Evolutionary conservation across 2,888 invertebrate genomes (phyloP), one percentile per base, ranked within the genome.

Genomic region (Thereva nobilitata): DNA sequence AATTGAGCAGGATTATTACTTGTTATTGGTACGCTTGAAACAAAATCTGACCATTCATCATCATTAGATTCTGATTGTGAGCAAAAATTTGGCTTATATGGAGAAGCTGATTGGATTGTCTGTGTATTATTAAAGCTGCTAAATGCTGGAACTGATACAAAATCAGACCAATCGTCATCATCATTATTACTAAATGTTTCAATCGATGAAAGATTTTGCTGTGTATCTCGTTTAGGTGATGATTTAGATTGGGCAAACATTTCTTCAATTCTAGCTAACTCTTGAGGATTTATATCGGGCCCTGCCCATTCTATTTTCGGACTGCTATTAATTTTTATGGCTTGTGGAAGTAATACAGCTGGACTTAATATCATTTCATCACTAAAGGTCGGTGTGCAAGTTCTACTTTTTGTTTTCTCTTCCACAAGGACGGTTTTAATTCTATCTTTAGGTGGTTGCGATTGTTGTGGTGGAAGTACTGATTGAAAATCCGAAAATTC

Each of bases 161-260:
- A 85, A 71, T 85, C 85, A 3, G 83, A 81, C 85, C 85, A 85
- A 71, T 84, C 84, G 66, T 85, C 85, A 56, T 85, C 84, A 55
- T 79, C 78, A 34, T 47, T 54, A 55, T 63, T 0, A 66, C 35
- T 4, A 68, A 35, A 38, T 42, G 5, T 41, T 53, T 38, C 47
- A 37, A 9, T 10, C 9, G 64, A 68, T 10, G 71, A 45, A n/a
- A 49, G 44, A n/a, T 63, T 65, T 12, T 4, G 10, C 23, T 9
- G 34, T 23, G 7, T 4, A 35, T 34, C 37, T n/a, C 35, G 41
- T 44, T 53, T 12, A 9, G 52, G 9, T 7, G 47, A 38, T 34
- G 12, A 7, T 23, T 47, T 67, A n/a, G 74, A 72, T 64, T 78
- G 76, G 6, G 81, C 78, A 67, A 80, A 81, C 1, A 80, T 71